Evolutionary conservation across 2,888 invertebrate species (phyloP).

Genomic region (Drosophila mimetica): DNA sequence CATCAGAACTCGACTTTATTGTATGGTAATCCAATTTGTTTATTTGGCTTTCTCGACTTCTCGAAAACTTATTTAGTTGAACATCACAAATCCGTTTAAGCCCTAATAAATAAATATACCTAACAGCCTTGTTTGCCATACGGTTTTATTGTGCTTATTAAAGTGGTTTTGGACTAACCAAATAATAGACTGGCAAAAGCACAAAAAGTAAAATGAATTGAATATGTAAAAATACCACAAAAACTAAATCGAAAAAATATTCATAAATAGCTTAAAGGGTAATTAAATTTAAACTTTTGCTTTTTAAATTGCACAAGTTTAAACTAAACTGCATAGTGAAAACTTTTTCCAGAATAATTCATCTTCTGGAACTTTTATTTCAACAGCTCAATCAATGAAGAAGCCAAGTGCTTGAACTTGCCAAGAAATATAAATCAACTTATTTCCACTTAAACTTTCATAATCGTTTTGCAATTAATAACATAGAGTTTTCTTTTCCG

Average conservation of each 20-base stretch:
- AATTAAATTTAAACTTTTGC: not conserved
- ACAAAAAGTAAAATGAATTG: not conserved
- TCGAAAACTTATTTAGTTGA: constrained; percentile 6
- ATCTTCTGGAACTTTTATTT: constrained; percentile 5
- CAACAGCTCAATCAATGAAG: constrained; percentile 7
- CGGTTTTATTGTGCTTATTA: not conserved
- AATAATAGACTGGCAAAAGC: not conserved
- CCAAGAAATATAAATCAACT: constrained; percentile 26
- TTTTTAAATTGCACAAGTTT: not conserved
- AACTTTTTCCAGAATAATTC: not conserved
- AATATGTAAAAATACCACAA: not conserved
- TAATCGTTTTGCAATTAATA: constrained; percentile 41
- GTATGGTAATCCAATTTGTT: constrained; percentile 22
- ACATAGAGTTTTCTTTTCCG: not conserved
- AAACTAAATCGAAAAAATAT: not conserved
- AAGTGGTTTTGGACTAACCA: not conserved
- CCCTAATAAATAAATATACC: not conserved
- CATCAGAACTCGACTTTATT: constrained; percentile 16
- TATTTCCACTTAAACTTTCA: constrained; percentile 32
- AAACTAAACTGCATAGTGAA: not conserved
- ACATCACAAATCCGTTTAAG: constrained; percentile 1
- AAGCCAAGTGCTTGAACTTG: constrained; percentile 9
- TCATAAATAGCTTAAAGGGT: not conserved
- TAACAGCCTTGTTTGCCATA: not conserved
- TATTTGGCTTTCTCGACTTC: constrained; percentile 12